Evolutionary conservation across 2,888 invertebrate species (phyloP).

Genomic region (Tolmerus cingulatus): DNA sequence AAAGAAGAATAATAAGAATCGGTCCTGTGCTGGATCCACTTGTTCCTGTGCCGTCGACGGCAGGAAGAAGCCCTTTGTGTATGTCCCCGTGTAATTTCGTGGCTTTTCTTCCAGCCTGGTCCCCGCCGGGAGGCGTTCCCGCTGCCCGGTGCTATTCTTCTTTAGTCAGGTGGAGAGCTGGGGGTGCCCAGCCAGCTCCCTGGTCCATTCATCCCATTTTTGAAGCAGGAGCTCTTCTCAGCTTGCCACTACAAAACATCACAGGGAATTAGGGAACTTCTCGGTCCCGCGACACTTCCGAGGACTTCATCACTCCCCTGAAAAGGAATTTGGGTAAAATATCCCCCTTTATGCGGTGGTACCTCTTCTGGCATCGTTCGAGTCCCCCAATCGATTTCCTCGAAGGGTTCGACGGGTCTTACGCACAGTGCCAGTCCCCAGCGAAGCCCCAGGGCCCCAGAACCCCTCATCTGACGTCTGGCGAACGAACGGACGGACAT

Average conservation of each 20-base stretch:
- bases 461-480: not conserved
- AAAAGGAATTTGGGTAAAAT: not conserved
- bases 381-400: not conserved
- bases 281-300: not conserved
- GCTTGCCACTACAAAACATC: conserved; percentile 12
- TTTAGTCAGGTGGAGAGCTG: not conserved
- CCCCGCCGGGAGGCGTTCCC: not conserved
- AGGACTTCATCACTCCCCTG: not conserved
- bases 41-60: conserved; percentile 14
- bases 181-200: not conserved
- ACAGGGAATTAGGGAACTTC: not conserved
- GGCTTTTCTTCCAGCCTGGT: not conserved
- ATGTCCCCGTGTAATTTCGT: conserved; percentile 37
- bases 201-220: conserved; percentile 33
- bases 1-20: not conserved
- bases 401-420: not conserved
- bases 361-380: not conserved
- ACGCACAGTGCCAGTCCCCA: not conserved
- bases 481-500: not conserved
- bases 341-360: not conserved
- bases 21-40: conserved; percentile 37
- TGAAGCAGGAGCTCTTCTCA: not conserved
- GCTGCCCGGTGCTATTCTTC: not conserved
- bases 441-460: not conserved
- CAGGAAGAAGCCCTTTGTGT: conserved; percentile 33